Base-by-base conservation (phyloP, 1,140 invertebrate species). In the Charaxes varanes region DNA sequence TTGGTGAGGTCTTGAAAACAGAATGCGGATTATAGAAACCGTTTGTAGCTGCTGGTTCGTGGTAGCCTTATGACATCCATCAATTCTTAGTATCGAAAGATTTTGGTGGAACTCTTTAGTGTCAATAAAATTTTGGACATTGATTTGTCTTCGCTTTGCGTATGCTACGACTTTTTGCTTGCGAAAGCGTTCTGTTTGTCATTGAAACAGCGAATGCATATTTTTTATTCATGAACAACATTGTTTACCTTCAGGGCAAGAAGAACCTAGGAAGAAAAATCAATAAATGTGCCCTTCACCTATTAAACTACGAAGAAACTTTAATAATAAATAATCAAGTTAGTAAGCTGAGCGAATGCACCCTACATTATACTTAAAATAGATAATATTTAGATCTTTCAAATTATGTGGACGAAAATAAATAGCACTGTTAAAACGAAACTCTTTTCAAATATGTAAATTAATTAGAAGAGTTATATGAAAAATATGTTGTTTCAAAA, bases 251-350 rank as follows among this genome's bases (percentile, higher is more conserved):
- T 12, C 32, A 34, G 32, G 32, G 10, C 16, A 30, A 33, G 15
- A 26, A 16, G 19, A 38, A 16, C 8, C 10, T n/a, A 12, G 11
- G 26, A 45, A 13, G 26, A 17, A 45, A 45, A 45, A 45, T 37
- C 27, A 33, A 45, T 45, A 38, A 31, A 18, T 3, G 18, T 12
- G 21, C 37, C 42, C 34, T 33, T 45, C 42, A 38, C 35, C 28
- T 32, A 45, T 26, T 37, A 32, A 32, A 45, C 11, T 32, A 31
- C 16, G 35, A 43, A 35, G 16, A 43, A 43, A 42, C n/a, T n/a
- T n/a, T n/a, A n/a, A n/a, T n/a, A n/a, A n/a, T n/a, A n/a, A n/a
- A n/a, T n/a, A n/a, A n/a, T n/a, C n/a, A n/a, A n/a, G n/a, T n/a
- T n/a, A n/a, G n/a, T n/a, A n/a, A n/a, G n/a, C n/a, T n/a, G n/a